Evolutionary conservation across 2,888 invertebrate species (phyloP).

Genomic region (Nomada ferruginata): DNA sequence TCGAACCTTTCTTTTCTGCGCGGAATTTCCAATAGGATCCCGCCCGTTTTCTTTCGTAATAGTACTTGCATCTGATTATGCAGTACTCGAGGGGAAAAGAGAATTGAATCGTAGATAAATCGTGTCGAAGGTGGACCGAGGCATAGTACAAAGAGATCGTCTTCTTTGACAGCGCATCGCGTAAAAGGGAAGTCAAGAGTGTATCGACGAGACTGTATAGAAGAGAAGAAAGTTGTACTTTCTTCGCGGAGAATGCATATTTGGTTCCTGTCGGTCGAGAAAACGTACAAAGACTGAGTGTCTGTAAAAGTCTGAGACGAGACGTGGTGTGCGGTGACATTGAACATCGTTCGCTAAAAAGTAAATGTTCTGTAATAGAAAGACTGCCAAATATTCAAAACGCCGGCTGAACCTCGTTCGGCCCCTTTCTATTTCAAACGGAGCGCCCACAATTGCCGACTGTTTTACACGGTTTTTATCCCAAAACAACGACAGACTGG

Average conservation of each 20-base stretch:
- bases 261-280: background rate
- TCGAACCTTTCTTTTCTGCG: background rate
- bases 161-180: background rate
- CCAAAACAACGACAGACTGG: background rate
- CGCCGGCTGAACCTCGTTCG: constrained; percentile 8
- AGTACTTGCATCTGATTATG: background rate
- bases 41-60: background rate
- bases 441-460: background rate
- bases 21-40: background rate
- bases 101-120: background rate
- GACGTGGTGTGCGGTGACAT: background rate
- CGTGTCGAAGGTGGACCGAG: background rate
- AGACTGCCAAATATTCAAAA: constrained; percentile 55
- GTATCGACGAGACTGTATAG: background rate
- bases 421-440: background rate
- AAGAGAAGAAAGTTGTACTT: background rate
- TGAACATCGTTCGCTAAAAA: background rate
- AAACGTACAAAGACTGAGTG: constrained; percentile 35
- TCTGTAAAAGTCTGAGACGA: constrained; percentile 9
- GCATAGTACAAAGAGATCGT: constrained; percentile 43
- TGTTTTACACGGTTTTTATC: background rate
- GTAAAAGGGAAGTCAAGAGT: background rate
- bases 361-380: constrained; percentile 30
- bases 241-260: too few relatives aligned
- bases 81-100: background rate